Evolutionary conservation across 2,113 vertebrate species (phyloP), one percentile per base, ranked within the genome.

Genomic region (Vulpes lagopus): DNA sequence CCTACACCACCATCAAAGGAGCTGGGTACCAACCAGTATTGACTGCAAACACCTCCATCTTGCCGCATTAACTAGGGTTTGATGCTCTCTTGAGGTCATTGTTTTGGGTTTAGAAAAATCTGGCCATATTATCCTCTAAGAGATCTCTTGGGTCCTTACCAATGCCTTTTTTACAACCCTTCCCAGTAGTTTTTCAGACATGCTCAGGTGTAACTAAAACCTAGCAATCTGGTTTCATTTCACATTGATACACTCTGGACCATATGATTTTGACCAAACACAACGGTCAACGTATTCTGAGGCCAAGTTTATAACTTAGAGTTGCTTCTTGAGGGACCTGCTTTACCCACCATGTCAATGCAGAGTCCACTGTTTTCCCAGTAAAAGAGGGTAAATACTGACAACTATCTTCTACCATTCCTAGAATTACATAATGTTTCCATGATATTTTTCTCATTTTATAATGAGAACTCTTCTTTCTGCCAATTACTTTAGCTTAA

Each of bases 11-110:
- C 8, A 65, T 16, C 25, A 9, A 19, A 62, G 11, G 4, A 3
- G 0, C 30, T 15, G 0, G 15, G 20, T 22, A 0, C 17, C 3
- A 55, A 0, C 14, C 2, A 55, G 27, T 88, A 32, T 0, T 84
- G 5, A 22, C 32, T 35, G 27, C 12, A 17, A 22, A n/a, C 12
- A 78, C 74, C 0, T 25, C 27, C 8, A 2, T 8, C 57, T 5
- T 35, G 38, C 5, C 9, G 30, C 23, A 67, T 0, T 32, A 12
- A 10, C 0, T 25, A n/a, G 11, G 12, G 4, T 43, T 71, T 65
- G 7, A 69, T 59, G 51, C 8, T 74, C 7, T 69, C 22, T 30
- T 57, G 11, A 59, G 19, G 19, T 90, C 8, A 80, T 6, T 19
- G 8, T 38, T 7, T 59, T 82, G 15, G 2, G 4, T 2, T 81